Evolutionary conservation across 2,888 invertebrate species (phyloP).

Genomic region (Agriopis marginaria): DNA sequence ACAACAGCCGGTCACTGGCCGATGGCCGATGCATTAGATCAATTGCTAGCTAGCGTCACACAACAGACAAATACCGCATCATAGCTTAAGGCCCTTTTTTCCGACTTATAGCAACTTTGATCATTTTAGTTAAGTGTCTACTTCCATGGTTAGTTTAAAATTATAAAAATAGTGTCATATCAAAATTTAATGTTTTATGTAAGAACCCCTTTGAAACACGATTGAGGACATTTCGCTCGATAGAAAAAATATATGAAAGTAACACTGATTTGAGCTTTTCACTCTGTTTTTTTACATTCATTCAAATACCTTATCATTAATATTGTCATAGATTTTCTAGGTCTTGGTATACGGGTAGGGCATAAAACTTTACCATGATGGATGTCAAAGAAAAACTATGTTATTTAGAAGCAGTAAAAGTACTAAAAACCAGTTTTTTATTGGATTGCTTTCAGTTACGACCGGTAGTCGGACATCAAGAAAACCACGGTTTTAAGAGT

Average conservation of each 20-base stretch:
- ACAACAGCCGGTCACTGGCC: conserved; percentile 28
- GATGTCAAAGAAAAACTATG: conserved; percentile 9
- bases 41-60: conserved; percentile 12
- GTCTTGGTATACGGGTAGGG: conserved; percentile 1
- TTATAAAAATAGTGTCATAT: too few relatives aligned
- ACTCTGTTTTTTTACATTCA: too few relatives aligned
- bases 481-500: conserved; percentile 22
- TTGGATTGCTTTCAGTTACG: conserved; percentile 19
- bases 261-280: too few relatives aligned
- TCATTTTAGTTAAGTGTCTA: too few relatives aligned
- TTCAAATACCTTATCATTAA: too few relatives aligned
- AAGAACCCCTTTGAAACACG: too few relatives aligned
- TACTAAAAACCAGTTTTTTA: conserved; percentile 29
- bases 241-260: too few relatives aligned
- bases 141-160: too few relatives aligned
- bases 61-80: neutral
- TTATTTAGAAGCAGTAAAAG: conserved; percentile 31
- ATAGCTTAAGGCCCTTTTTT: too few relatives aligned
- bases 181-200: too few relatives aligned
- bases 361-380: conserved; percentile 12
- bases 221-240: too few relatives aligned
- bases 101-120: too few relatives aligned
- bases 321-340: neutral
- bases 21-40: conserved; percentile 25
- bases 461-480: conserved; percentile 22